These are phyloP conservation scores for Athrips mouffetella DNA, from an alignment of 2,888 invertebrate species.

Conservation along the genomic window DNA sequence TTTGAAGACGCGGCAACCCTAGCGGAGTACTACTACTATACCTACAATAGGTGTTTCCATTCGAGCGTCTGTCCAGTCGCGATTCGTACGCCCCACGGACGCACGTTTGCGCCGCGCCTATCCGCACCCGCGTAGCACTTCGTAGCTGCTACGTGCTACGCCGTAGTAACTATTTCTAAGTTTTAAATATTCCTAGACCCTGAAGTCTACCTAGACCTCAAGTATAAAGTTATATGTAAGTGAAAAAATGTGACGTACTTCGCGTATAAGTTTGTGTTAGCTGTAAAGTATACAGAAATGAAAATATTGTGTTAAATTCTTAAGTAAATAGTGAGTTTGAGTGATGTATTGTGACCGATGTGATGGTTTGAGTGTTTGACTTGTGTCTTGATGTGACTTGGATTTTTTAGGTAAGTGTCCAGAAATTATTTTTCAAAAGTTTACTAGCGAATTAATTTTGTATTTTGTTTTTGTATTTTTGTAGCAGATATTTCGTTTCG, in stretches of 20 bases:
- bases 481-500: too few species aligned
- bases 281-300: constrained; percentile 19
- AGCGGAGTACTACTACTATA: constrained; percentile 9
- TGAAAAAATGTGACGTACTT: not conserved
- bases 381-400: constrained; percentile 12
- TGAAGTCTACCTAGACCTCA: not conserved
- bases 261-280: constrained; percentile 23
- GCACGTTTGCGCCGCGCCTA: constrained; percentile 36
- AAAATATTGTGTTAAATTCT: constrained; percentile 30
- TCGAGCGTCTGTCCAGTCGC: constrained; percentile 38
- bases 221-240: not conserved
- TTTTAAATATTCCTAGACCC: not conserved
- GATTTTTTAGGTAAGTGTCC: not conserved
- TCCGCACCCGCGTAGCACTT: constrained; percentile 26
- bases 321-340: constrained; percentile 34
- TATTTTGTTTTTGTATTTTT: too few species aligned
- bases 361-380: constrained; percentile 26
- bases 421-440: too few species aligned
- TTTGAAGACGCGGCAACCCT: constrained; percentile 13
- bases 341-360: constrained; percentile 29
- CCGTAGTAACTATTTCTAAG: constrained; percentile 6
- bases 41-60: constrained; percentile 17
- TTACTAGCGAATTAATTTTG: too few species aligned
- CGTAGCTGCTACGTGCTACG: constrained; percentile 43
- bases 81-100: constrained; percentile 39